Percentiles rank a stretch among this genome's conserved stretches.
Conservation (phyloP, 2,113 vertebrate genomes). For the Pangasianodon gigas region DNA sequence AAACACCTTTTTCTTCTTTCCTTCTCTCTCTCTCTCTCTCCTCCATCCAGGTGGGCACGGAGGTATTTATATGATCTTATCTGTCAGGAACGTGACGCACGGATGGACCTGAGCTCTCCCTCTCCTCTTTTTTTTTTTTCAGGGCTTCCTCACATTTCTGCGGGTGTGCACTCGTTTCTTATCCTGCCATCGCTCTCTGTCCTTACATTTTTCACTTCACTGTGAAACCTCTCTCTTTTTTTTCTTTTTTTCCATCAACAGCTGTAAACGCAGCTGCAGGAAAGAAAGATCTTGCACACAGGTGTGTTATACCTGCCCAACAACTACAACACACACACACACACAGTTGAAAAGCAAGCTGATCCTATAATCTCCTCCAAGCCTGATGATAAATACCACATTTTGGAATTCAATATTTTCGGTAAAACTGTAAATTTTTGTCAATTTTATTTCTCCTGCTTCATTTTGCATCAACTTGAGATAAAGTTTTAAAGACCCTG, state of each 20-base stretch:
- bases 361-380: too few relatives aligned
- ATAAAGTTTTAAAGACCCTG: background rate
- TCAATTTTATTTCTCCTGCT: too few relatives aligned
- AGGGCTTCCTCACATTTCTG: background rate
- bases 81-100: slow-evolving; percentile 28
- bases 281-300: background rate
- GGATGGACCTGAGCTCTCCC: slow-evolving; percentile 21
- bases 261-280: slow-evolving; percentile 2
- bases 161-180: slow-evolving; percentile 16
- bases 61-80: slow-evolving; percentile 64
- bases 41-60: slow-evolving; percentile 51
- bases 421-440: too few relatives aligned
- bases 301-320: background rate
- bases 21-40: background rate
- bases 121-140: background rate
- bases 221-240: background rate
- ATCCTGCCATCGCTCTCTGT: background rate
- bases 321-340: background rate
- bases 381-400: too few relatives aligned
- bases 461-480: too few relatives aligned
- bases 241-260: background rate
- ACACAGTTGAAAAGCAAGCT: too few relatives aligned
- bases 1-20: background rate
- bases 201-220: background rate
- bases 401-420: too few relatives aligned